Conservation (phyloP, 2,797 vertebrate genomes). For the Syngnathus rostellatus region DNA sequence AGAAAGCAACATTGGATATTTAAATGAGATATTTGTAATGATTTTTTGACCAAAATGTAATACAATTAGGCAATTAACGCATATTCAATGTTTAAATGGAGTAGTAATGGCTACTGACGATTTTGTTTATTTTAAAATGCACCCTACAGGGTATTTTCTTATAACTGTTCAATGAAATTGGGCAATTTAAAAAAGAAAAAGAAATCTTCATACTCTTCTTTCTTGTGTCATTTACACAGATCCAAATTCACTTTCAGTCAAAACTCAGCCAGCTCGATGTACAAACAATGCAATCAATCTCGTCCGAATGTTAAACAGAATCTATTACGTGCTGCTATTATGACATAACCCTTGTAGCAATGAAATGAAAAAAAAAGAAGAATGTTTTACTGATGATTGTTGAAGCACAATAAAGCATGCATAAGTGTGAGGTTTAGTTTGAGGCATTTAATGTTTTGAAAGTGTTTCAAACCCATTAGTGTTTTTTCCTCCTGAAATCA, state of each 20-base stretch:
- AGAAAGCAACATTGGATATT: neutral
- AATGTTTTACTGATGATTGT: constrained; percentile 11
- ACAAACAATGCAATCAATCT: constrained; percentile 5
- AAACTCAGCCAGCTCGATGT: constrained; percentile 7
- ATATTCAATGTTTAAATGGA: neutral
- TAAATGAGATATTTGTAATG: neutral
- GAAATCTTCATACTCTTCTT: neutral
- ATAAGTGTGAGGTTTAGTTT: constrained; percentile 19
- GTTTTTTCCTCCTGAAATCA: constrained; percentile 11
- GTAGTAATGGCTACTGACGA: neutral
- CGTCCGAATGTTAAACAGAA: constrained; percentile 10
- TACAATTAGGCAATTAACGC: neutral
- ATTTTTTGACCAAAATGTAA: neutral
- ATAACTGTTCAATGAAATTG: too few relatives aligned
- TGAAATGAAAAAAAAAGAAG: neutral
- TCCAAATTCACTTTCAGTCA: neutral
- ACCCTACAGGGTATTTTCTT: too few relatives aligned
- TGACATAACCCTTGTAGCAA: neutral
- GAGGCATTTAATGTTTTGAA: constrained; percentile 33
- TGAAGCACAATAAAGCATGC: constrained; percentile 22
- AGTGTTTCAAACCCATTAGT: constrained; percentile 40
- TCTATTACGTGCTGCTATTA: constrained; percentile 31
- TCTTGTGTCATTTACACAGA: neutral
- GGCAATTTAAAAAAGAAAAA: too few relatives aligned
- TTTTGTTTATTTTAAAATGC: too few relatives aligned